A percentile compares a stretch with the other conserved stretches of the same genome.
phyloP scores from a whole-genome alignment of 2,797 vertebrate genomes.

The Trachurus trachurus region DNA sequence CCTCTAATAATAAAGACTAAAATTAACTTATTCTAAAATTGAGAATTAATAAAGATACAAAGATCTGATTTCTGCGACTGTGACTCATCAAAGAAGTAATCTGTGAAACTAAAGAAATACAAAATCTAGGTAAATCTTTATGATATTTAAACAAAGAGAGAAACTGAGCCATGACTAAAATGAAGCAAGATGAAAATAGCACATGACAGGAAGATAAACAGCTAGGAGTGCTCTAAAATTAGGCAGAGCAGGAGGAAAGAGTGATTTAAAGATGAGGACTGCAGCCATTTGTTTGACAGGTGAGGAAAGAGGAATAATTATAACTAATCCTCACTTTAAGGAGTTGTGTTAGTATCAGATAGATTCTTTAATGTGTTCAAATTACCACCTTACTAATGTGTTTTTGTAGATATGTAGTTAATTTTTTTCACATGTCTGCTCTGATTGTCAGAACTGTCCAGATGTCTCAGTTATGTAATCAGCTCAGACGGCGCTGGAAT shows the following conservation, averaged over 20 bases:
- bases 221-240: conserved; percentile 12
- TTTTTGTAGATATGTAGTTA: not conserved
- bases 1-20: conserved; percentile 13
- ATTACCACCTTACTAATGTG: not conserved
- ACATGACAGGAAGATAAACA: conserved; percentile 10
- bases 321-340: not conserved
- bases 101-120: not conserved
- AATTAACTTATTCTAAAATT: conserved; percentile 23
- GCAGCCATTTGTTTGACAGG: conserved; percentile 4
- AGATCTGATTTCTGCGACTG: not conserved
- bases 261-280: conserved; percentile 1
- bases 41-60: not conserved
- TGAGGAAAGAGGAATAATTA: conserved; percentile 9
- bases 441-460: not conserved
- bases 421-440: not conserved
- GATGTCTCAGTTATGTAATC: conserved; percentile 8
- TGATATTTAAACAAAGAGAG: conserved; percentile 7
- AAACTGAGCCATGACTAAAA: conserved; percentile 45
- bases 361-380: not conserved
- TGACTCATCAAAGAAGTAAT: conserved; percentile 16
- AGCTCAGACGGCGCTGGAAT: conserved; percentile 16
- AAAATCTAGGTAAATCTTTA: conserved; percentile 15
- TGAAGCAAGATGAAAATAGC: conserved; percentile 34
- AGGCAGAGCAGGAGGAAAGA: conserved; percentile 5
- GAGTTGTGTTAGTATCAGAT: not conserved